phyloP scores from a whole-genome alignment of 2,888 invertebrate genomes.

The Zygaena filipendulae region DNA sequence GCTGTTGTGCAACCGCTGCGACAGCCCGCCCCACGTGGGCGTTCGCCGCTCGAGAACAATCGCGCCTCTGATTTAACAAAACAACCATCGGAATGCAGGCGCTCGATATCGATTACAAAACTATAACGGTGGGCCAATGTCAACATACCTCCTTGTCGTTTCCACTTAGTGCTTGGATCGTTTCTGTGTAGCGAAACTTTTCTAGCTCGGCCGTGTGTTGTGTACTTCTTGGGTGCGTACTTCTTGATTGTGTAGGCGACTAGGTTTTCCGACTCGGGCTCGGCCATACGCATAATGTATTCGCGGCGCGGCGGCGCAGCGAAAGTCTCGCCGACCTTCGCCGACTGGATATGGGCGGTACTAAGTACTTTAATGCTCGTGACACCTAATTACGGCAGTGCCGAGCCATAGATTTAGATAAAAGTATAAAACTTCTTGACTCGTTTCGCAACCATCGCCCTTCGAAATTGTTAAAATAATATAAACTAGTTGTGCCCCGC shows the following conservation, averaged over 20 bases:
- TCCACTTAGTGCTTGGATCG: constrained; percentile 36
- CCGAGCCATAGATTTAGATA: too few relatives aligned
- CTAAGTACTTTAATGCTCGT: constrained; percentile 40
- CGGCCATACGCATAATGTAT: constrained; percentile 43
- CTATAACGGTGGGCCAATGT: constrained; percentile 60
- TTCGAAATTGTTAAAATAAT: too few relatives aligned
- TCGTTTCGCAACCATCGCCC: too few relatives aligned
- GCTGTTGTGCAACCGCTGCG: constrained; percentile 43
- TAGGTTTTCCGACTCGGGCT: constrained; percentile 51
- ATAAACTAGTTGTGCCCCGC: too few relatives aligned
- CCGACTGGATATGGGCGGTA: constrained; percentile 52
- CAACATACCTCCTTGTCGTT: constrained; percentile 37
- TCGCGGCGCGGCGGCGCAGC: constrained; percentile 35
- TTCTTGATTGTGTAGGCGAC: constrained; percentile 46
- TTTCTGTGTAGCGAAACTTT: constrained; percentile 45
- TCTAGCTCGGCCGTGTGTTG: constrained; percentile 15
- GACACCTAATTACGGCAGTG: constrained; percentile 46
- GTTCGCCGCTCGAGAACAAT: constrained; percentile 45
- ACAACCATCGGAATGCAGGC: constrained; percentile 50
- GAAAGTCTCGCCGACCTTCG: constrained; percentile 65
- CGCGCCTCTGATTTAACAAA: constrained; percentile 41
- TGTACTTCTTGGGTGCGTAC: constrained; percentile 27
- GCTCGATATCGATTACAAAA: constrained; percentile 58
- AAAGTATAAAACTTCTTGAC: too few relatives aligned
- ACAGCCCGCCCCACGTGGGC: constrained; percentile 38